A percentile compares a stretch with the other conserved stretches of the same genome.
Evolutionary conservation across 30 jellyfish, hydroid and myxozoan species (phyloP).

Genomic region (Hydra vulgaris): DNA sequence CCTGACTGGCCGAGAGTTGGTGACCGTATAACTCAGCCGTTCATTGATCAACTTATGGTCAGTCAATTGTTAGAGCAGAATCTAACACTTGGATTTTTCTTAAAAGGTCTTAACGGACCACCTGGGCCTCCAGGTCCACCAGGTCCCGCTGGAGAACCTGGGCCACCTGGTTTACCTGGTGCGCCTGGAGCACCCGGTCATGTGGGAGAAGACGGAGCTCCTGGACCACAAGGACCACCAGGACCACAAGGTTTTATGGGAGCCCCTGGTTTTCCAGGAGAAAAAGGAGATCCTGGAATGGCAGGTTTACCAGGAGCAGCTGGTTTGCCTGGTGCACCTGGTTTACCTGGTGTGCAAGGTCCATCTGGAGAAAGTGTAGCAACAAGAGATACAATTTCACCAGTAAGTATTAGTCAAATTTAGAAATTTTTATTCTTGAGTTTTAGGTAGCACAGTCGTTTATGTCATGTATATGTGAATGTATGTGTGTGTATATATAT

Average conservation of each 20-base stretch:
- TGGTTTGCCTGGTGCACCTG: conserved; percentile 71
- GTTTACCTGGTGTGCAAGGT: conserved; percentile 62
- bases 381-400: conserved; percentile 73
- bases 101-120: conserved; percentile 33
- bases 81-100: conserved; percentile 38
- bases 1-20: conserved; percentile 66
- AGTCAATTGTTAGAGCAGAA: conserved; percentile 59
- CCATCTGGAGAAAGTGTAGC: conserved; percentile 31
- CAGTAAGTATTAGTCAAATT: conserved; percentile 49
- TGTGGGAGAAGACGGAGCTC: conserved; percentile 47
- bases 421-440: too few species aligned
- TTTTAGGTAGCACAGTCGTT: too few species aligned
- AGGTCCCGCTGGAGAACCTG: conserved; percentile 67
- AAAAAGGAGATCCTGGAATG: conserved; percentile 64
- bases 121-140: conserved; percentile 69
- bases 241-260: conserved; percentile 41
- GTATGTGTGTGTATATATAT: too few species aligned
- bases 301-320: conserved; percentile 64
- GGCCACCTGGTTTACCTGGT: conserved; percentile 61
- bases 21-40: conserved; percentile 41
- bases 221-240: conserved; percentile 52
- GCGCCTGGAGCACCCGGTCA: conserved; percentile 56
- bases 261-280: conserved; percentile 57
- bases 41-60: conserved; percentile 57
- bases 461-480: too few species aligned